These are phyloP conservation scores for Leptogaster cylindrica DNA, from an alignment of 2,888 invertebrate species.

Conservation along the genomic window DNA sequence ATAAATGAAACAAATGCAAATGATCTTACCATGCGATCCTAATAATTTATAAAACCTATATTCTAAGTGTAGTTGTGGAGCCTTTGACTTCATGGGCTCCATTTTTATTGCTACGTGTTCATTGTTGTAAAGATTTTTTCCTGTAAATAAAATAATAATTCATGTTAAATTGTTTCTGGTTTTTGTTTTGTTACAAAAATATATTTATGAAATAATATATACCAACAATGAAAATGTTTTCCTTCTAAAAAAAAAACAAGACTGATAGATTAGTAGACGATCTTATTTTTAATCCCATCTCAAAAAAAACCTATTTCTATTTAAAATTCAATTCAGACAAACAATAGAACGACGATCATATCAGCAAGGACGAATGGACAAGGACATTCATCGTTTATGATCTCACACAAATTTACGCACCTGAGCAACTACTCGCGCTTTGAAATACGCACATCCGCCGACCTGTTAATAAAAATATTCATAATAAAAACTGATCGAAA, in stretches of 20 bases:
- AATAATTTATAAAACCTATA: constrained; percentile 99
- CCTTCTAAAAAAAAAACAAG: too few relatives aligned
- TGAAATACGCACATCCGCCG: constrained; percentile 58
- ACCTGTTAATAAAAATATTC: constrained; percentile 51
- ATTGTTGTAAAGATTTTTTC: constrained; percentile 99
- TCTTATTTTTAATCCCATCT: too few relatives aligned
- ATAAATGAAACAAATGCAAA: constrained; percentile 48
- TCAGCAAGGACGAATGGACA: too few relatives aligned
- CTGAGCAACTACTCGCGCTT: constrained; percentile 48
- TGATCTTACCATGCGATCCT: constrained; percentile 89
- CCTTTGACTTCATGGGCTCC: constrained; percentile 99
- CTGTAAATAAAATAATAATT: constrained; percentile 67
- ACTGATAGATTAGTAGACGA: too few relatives aligned
- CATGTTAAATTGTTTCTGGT: not conserved
- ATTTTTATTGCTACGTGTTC: constrained; percentile 99
- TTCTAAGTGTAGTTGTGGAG: constrained; percentile 99
- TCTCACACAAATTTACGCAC: constrained; percentile 51
- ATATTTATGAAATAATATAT: not conserved
- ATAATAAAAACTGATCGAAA: not conserved
- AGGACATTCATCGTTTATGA: too few relatives aligned
- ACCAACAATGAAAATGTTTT: not conserved
- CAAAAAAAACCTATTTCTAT: too few relatives aligned
- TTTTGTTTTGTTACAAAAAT: not conserved
- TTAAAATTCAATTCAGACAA: too few relatives aligned
- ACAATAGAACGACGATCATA: too few relatives aligned